Conservation (phyloP, 1,140 invertebrate species). For the Rhynchophorus ferrugineus region DNA sequence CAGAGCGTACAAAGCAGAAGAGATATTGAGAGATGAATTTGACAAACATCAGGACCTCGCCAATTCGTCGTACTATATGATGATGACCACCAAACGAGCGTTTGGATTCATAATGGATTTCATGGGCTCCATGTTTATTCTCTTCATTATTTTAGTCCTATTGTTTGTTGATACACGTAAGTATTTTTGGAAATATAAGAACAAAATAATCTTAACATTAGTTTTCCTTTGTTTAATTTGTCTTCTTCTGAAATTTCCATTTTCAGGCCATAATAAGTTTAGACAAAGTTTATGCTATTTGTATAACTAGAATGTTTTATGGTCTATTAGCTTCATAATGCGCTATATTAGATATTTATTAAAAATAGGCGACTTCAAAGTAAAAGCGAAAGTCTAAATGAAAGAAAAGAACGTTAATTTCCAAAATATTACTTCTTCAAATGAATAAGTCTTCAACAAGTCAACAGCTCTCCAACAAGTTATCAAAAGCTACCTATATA, state of each 20-base stretch:
- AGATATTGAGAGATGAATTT: constrained; percentile 70
- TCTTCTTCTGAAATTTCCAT: too few relatives aligned
- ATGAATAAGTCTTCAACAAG: too few relatives aligned
- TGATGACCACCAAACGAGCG: constrained; percentile 52
- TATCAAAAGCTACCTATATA: too few relatives aligned
- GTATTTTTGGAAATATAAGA: not conserved
- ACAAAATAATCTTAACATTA: not conserved
- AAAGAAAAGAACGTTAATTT: too few relatives aligned
- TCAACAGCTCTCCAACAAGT: too few relatives aligned
- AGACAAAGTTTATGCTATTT: too few relatives aligned
- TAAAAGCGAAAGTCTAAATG: too few relatives aligned
- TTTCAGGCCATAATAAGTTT: too few relatives aligned
- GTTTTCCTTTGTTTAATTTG: too few relatives aligned
- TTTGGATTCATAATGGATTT: constrained; percentile 75
- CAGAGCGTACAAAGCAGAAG: constrained; percentile 71
- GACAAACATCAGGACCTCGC: constrained; percentile 70
- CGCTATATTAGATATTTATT: constrained; percentile 1
- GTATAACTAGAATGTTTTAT: too few relatives aligned
- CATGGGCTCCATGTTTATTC: constrained; percentile 45
- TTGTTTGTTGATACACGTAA: constrained; percentile 19
- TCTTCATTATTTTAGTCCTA: constrained; percentile 16
- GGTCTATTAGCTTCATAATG: not conserved
- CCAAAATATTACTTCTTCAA: too few relatives aligned
- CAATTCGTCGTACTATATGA: constrained; percentile 57
- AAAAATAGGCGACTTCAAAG: too few relatives aligned